Conservation (phyloP, 2,797 vertebrate species). For the Mormyrops boulengeri region DNA sequence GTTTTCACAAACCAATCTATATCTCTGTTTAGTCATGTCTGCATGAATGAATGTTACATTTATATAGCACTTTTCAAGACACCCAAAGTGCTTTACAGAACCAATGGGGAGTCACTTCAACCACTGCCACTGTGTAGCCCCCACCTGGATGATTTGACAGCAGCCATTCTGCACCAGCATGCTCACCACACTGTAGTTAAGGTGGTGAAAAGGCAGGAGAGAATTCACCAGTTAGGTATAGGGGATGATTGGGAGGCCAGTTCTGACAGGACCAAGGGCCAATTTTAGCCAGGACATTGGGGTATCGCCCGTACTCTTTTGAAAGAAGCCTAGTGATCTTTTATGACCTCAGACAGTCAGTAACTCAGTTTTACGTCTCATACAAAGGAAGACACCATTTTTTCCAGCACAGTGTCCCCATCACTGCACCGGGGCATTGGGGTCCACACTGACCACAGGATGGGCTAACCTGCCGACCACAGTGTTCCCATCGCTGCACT, state of each 20-base stretch:
- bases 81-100: neutral
- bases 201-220: neutral
- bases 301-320: neutral
- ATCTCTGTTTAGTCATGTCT: neutral
- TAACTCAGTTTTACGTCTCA: no score
- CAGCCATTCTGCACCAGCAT: neutral
- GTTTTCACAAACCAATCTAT: neutral
- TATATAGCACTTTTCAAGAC: neutral
- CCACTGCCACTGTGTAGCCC: neutral
- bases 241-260: neutral
- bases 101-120: neutral
- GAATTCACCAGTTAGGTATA: neutral
- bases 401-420: no score
- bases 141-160: neutral
- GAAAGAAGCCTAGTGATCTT: neutral
- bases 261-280: neutral
- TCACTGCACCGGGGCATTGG: no score
- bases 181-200: neutral
- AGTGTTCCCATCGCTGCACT: no score
- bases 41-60: neutral
- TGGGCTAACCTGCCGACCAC: no score
- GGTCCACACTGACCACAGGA: no score
- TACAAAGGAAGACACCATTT: no score
- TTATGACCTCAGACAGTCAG: neutral
- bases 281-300: neutral